Conservation (phyloP, 2,113 vertebrate genomes). For the Rhombomys opimus region DNA sequence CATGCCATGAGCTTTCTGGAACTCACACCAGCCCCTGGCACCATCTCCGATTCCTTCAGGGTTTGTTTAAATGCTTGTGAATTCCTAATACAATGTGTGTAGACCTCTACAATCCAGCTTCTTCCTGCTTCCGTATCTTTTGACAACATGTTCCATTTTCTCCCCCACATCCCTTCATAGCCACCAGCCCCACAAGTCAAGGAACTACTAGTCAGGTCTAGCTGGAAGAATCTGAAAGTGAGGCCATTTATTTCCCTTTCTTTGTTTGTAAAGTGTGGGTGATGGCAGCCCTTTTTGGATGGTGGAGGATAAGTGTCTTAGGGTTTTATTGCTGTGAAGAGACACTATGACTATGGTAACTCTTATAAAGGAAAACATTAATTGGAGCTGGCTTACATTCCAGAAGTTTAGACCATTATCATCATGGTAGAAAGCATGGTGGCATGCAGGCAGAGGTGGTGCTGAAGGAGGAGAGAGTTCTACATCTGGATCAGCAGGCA, state of each 20-base stretch:
- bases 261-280: background rate
- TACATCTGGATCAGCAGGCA: background rate
- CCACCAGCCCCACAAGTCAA: background rate
- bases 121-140: background rate
- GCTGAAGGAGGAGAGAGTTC: background rate
- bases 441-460: background rate
- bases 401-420: background rate
- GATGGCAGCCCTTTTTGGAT: background rate
- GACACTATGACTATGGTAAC: background rate
- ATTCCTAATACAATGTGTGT: background rate
- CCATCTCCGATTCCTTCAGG: background rate
- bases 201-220: background rate
- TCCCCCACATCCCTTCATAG: fast-evolving
- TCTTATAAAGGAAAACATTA: background rate
- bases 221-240: background rate
- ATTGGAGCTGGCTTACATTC: background rate
- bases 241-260: background rate
- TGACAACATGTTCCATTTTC: background rate
- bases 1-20: background rate
- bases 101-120: background rate
- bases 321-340: background rate
- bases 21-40: too few relatives aligned
- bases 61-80: background rate
- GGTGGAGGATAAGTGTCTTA: background rate
- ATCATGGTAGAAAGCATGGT: background rate